Conservation (phyloP, 1,140 invertebrate species). For the Ptiloglossa arizonensis region DNA sequence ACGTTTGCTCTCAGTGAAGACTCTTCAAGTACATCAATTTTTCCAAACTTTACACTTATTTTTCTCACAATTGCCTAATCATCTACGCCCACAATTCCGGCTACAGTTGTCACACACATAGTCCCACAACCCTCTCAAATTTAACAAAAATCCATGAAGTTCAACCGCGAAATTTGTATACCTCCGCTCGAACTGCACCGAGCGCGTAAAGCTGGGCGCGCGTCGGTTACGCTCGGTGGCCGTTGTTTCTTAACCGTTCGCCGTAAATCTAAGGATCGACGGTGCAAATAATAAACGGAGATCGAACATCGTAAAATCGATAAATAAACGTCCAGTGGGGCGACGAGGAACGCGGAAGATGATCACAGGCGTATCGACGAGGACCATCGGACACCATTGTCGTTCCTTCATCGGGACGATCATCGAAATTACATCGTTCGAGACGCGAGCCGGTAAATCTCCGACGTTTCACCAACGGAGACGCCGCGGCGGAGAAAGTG, state of each 20-base stretch:
- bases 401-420: slow-evolving; percentile 41
- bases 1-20: no score
- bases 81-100: no score
- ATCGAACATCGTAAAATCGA: background rate
- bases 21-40: no score
- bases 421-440: slow-evolving; percentile 62
- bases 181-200: background rate
- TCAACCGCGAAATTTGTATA: no score
- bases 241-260: no score
- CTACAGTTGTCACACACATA: no score
- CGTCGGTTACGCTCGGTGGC: background rate
- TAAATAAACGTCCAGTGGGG: background rate
- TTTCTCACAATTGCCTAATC: no score
- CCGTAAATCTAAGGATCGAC: background rate
- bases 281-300: background rate
- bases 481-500: slow-evolving; percentile 73
- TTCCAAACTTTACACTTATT: no score
- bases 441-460: slow-evolving; percentile 66
- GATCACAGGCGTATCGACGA: slow-evolving; percentile 4
- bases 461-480: slow-evolving; percentile 49
- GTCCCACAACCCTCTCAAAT: no score
- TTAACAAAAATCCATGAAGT: no score
- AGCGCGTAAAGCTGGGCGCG: background rate
- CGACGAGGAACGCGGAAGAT: slow-evolving; percentile 16
- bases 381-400: slow-evolving; percentile 41